Base-by-base conservation (phyloP, 2,888 invertebrate genomes). In the Elmis aenea region DNA sequence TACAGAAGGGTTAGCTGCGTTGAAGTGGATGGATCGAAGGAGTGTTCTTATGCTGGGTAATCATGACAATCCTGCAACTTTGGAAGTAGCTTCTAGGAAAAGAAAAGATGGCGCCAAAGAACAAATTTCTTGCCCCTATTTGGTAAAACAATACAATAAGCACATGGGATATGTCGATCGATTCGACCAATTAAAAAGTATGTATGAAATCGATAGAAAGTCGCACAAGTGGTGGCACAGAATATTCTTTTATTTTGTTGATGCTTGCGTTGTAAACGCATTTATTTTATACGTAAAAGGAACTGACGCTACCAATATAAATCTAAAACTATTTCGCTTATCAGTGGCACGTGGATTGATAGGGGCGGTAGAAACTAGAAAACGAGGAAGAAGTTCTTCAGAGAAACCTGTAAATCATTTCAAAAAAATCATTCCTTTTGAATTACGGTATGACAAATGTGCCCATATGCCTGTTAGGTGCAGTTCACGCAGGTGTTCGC, bases 11-110 rank as follows among this genome's bases (percentile, higher is more conserved):
- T 28, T 53, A 11, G 38, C 38, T 29, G 38, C 30, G 5, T 28
- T 45, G 15, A 52, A 46, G 26, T 51, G 50, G 52, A 46, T 28
- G 38, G 50, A 54, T 22, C 42, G 27, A 26, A 46, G 41, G 42
- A 14, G 32, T 23, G 50, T 51, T 9, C n/a, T n/a, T n/a, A n/a
- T n/a, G n/a, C n/a, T n/a, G n/a, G n/a, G n/a, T n/a, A n/a, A n/a
- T n/a, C n/a, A n/a, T n/a, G n/a, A n/a, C n/a, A n/a, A n/a, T n/a
- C n/a, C n/a, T n/a, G n/a, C n/a, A n/a, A n/a, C n/a, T n/a, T n/a
- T n/a, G n/a, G n/a, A n/a, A n/a, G n/a, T n/a, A n/a, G n/a, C n/a
- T n/a, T n/a, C n/a, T n/a, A n/a, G n/a, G n/a, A n/a, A n/a, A n/a
- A n/a, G n/a, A n/a, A n/a, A n/a, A n/a, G n/a, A n/a, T n/a, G n/a